Conservation (phyloP, 2,888 invertebrate species). For the Oligia strigilis region DNA sequence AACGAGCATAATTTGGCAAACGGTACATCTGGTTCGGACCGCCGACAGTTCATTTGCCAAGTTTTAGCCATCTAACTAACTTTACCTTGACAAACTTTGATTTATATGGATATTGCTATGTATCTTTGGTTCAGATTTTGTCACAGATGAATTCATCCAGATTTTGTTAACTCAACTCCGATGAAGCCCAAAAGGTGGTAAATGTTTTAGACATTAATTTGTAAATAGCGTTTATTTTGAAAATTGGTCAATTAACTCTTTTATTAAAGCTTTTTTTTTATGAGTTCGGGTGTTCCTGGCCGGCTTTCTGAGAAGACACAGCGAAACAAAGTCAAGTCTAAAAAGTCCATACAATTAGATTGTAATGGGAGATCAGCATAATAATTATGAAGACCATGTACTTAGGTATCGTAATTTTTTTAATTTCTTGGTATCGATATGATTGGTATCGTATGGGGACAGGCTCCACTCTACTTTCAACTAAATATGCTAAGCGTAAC, state of each 20-base stretch:
- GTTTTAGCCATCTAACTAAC: constrained; percentile 25
- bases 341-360: background rate
- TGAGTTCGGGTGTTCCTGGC: background rate
- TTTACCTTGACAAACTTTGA: constrained; percentile 33
- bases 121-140: background rate
- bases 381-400: background rate
- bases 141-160: background rate
- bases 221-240: no score
- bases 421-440: background rate
- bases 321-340: background rate
- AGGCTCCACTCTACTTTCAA: background rate
- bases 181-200: background rate
- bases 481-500: background rate
- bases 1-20: constrained; percentile 60
- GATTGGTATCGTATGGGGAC: background rate
- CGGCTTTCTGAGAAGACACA: background rate
- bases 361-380: background rate
- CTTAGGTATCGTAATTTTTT: background rate
- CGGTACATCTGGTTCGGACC: constrained; percentile 46
- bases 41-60: constrained; percentile 49
- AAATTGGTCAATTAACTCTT: no score
- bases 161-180: background rate
- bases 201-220: background rate
- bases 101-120: constrained; percentile 1
- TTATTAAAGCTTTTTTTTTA: no score